Base-by-base conservation (phyloP, 2,888 invertebrate genomes). In the Synergus umbraculus region DNA sequence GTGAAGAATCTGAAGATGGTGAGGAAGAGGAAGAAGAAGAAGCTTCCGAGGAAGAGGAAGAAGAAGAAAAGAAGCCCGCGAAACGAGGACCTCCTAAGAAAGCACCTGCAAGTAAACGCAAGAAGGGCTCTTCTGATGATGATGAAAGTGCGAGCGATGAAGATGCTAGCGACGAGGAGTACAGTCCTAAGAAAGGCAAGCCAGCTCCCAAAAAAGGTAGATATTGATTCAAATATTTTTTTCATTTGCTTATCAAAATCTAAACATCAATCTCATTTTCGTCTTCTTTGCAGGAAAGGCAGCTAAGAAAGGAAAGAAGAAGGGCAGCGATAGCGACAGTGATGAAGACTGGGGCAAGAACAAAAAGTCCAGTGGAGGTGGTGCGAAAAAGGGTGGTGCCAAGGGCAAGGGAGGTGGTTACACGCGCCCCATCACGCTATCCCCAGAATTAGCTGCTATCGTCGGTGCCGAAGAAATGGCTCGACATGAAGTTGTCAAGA, bases 401-500 rank as follows among this genome's bases (percentile, higher is more conserved):
- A 94, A 95, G 64, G 97, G 97, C n/a, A 93, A 93, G 69, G 94
- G 94, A 58, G 95, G 95, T 49, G 94, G 97, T 8, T 98, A 98
- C 93, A 97, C 97, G 0, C 95, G 96, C 84, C 94, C 97, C 5
- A 96, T 97, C 92, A 96, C 95, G 79, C 93, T 98, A 46, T 97
- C 98, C 0, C 96, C 97, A 0, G 97, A 96, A 81, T 93, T 98
- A 65, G 95, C 97, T 0, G 96, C 96, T 1, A 94, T 98, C 0
- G 96, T 98, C 89, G 98, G 98, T 0, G 95, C 96, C 76, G 96
- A 96, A 12, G 94, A 95, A 66, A 95, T 97, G 95, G 96, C 98
- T 0, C 95, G 98, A 9, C 97, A 97, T 89, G 97, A 97, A 89
- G 97, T 98, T 0, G 97, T 98, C 67, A 97, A 97, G 91, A 96